Base-by-base conservation (phyloP, 2,797 vertebrate genomes). In the Sebastolobus altivelis region DNA sequence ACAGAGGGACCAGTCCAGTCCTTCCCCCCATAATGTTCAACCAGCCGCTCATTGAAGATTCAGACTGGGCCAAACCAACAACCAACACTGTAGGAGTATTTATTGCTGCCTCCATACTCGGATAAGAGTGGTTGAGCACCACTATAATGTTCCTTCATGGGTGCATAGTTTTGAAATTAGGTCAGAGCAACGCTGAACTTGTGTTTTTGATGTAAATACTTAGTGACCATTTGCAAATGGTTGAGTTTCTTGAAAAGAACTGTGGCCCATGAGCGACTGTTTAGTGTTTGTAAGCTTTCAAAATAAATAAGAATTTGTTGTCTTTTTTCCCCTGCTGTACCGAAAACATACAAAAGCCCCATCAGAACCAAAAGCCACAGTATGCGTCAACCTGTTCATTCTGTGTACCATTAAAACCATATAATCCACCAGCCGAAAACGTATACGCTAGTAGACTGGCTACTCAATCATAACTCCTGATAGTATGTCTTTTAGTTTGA, bases 401-500 rank as follows among this genome's bases (percentile, higher is more conserved):
- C 18, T 52, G 8, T 76, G 56, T 25, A 56, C 37, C 25, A 29
- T 46, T 54, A 25, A 75, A 54, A 40, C 20, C 6, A 35, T 14
- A 5, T 27, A 33, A 56, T 75, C 16, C 8, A 52, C 40, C 20
- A 33, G 16, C 10, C 2, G 6, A 58, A 56, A 14, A 52, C 7
- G n/a, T 46, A 18, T 49, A 33, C 20, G 6, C 4, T 31, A n/a
- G 40, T 12, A 25, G n/a, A 72, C 58, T 18, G 43, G 35, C 33
- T 59, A 25, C 60, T 73, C 68, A 67, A 73, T 80, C 61, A 55
- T 13, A 65, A 46, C 49, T 14, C 72, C 46, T 67, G 59, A 56
- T 35, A 12, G 60, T 20, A 43, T 33, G 65, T 33, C 38, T 78
- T 77, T 66, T 67, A 14, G 29, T 35, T 71, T 40, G 43, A 72